A percentile compares a stretch with the other conserved stretches of the same genome.
These are phyloP conservation scores for Engystomops pustulosus DNA, from an alignment of 2,113 vertebrate species.

Conservation along the genomic window DNA sequence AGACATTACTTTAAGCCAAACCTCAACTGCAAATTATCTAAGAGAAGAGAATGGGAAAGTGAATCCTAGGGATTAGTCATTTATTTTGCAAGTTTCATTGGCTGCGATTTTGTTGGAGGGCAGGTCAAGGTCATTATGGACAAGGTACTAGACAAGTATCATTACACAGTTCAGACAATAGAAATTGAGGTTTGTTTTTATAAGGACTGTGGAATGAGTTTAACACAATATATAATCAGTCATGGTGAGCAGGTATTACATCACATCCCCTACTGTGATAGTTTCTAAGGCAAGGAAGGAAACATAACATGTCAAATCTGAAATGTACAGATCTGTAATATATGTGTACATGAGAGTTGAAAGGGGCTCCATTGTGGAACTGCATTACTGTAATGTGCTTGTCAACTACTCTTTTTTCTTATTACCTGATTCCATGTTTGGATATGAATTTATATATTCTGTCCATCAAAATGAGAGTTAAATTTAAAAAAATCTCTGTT, in stretches of 20 bases:
- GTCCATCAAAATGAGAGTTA: too few species aligned
- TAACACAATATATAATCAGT: background rate
- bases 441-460: too few species aligned
- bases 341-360: background rate
- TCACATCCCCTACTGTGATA: background rate
- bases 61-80: background rate
- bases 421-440: too few species aligned
- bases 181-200: background rate
- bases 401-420: too few species aligned
- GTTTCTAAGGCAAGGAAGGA: background rate
- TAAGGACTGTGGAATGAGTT: background rate
- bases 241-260: background rate
- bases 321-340: background rate
- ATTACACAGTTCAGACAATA: slow-evolving; percentile 4
- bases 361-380: too few species aligned
- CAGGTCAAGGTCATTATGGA: slow-evolving; percentile 31
- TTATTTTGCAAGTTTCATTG: background rate
- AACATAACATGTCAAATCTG: background rate
- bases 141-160: background rate
- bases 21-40: slow-evolving; percentile 26
- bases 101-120: background rate
- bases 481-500: too few species aligned
- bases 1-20: slow-evolving; percentile 21
- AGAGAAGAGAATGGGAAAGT: slow-evolving; percentile 8
- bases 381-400: too few species aligned